These are phyloP conservation scores for Pygmarrhopalites habei DNA, from an alignment of 1,140 invertebrate species.

Conservation along the genomic window DNA sequence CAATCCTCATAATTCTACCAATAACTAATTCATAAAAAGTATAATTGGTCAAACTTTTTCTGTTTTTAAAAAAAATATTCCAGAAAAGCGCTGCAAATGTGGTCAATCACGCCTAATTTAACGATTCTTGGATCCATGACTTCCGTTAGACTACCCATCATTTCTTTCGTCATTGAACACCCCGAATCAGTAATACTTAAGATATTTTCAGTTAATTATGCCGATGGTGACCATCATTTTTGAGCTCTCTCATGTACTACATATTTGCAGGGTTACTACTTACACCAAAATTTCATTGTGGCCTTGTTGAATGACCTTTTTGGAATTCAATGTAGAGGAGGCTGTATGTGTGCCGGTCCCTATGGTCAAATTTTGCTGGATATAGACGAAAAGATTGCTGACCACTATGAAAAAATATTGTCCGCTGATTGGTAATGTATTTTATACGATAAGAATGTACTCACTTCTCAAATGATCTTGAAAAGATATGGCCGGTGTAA, in stretches of 20 bases:
- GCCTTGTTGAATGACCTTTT: constrained; percentile 84
- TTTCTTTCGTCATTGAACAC: constrained; percentile 79
- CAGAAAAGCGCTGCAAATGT: constrained; percentile 35
- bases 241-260: neutral
- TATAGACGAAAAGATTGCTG: constrained; percentile 65
- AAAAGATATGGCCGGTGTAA: no score
- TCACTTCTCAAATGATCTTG: neutral
- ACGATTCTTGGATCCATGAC: constrained; percentile 66
- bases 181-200: constrained; percentile 36
- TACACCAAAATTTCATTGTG: constrained; percentile 85
- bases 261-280: constrained; percentile 55
- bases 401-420: constrained; percentile 67
- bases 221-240: neutral
- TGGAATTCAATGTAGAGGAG: constrained; percentile 80
- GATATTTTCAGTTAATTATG: neutral
- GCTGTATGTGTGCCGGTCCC: constrained; percentile 73
- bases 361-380: constrained; percentile 79
- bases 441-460: neutral
- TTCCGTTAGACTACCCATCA: constrained; percentile 65
- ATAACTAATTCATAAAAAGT: no score
- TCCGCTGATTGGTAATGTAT: constrained; percentile 65
- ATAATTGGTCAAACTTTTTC: no score
- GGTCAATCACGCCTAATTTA: constrained; percentile 43
- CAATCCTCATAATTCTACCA: no score
- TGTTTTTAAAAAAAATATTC: neutral